Conservation (phyloP, 23 tunicate genomes). For the Aplidium turbinatum region DNA sequence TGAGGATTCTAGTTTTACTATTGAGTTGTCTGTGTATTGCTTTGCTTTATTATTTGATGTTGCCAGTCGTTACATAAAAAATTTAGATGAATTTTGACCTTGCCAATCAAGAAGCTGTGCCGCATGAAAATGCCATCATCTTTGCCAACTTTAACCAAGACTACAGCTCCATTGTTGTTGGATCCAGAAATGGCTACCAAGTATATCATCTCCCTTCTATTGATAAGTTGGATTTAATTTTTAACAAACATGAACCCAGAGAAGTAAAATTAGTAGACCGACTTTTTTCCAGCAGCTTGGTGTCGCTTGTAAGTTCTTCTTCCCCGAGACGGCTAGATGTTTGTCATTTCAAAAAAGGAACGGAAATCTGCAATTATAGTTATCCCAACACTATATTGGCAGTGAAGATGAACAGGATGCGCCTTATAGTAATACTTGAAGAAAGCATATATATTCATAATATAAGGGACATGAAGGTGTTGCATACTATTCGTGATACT, state of each 20-base stretch:
- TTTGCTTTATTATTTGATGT: no score
- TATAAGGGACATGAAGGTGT: constrained; percentile 90
- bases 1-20: no score
- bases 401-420: constrained; percentile 76
- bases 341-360: constrained; percentile 85
- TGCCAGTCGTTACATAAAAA: no score
- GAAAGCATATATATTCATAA: constrained; percentile 82
- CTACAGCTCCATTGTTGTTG: constrained; percentile 72
- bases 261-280: constrained; percentile 87
- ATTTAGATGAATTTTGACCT: constrained; percentile 51
- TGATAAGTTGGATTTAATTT: constrained; percentile 64
- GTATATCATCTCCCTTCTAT: constrained; percentile 62
- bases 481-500: constrained; percentile 90
- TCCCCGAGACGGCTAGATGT: constrained; percentile 71
- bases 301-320: constrained; percentile 74
- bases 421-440: constrained; percentile 87
- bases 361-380: constrained; percentile 82
- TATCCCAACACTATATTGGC: constrained; percentile 78
- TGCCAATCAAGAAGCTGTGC: constrained; percentile 40
- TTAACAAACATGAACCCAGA: constrained; percentile 68
- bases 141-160: constrained; percentile 95
- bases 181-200: constrained; percentile 69
- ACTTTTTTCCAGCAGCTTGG: constrained; percentile 85
- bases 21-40: no score
- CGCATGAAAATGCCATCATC: constrained; percentile 40